These are phyloP conservation scores for Bellardia bayeri DNA, from an alignment of 2,888 invertebrate species.

Conservation along the genomic window DNA sequence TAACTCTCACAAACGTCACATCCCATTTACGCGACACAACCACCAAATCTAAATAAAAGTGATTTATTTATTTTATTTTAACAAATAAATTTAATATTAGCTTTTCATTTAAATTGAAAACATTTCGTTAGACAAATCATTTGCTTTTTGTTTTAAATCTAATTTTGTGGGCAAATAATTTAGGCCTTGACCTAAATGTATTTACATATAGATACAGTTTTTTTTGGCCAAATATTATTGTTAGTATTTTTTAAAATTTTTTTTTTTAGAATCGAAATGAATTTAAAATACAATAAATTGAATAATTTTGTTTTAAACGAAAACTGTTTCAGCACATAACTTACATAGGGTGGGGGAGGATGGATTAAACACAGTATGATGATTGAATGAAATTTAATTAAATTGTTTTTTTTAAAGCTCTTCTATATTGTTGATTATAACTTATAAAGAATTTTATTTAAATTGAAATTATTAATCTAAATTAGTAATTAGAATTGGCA, in stretches of 20 bases:
- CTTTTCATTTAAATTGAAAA: slow-evolving; percentile 51
- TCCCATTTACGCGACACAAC: background rate
- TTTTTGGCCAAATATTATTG: background rate
- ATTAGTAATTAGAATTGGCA: too few relatives aligned
- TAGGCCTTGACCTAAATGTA: slow-evolving; percentile 50
- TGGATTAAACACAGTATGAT: background rate
- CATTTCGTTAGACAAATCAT: slow-evolving; percentile 47
- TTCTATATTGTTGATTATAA: background rate
- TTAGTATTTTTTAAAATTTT: background rate
- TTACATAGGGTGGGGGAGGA: too few relatives aligned
- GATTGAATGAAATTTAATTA: background rate
- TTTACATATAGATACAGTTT: background rate
- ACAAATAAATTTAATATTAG: slow-evolving; percentile 40
- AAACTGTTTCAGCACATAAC: background rate
- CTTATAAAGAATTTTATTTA: background rate
- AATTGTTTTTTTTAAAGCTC: background rate
- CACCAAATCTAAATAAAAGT: slow-evolving; percentile 38
- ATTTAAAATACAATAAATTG: slow-evolving; percentile 26
- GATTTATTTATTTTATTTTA: slow-evolving; percentile 48
- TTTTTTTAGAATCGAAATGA: background rate
- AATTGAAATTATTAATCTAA: background rate
- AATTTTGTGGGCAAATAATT: slow-evolving; percentile 43
- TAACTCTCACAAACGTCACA: background rate
- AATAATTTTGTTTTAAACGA: background rate
- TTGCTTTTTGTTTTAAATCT: background rate